Conservation (phyloP, 2,113 vertebrate species). For the Potamarius usumacintae region DNA sequence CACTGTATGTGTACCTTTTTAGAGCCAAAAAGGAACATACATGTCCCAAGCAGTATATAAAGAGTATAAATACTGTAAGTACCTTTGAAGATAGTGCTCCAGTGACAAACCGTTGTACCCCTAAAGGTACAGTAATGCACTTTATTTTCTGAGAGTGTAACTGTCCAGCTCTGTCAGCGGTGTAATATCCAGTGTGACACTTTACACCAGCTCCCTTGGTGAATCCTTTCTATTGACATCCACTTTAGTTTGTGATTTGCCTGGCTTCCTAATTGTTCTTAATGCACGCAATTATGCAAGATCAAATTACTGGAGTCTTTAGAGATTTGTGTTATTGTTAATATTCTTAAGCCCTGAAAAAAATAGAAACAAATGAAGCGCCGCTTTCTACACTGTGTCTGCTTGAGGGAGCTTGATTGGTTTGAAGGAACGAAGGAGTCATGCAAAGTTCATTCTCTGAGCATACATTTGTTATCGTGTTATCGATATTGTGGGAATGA, state of each 20-base stretch:
- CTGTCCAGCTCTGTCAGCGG: neutral
- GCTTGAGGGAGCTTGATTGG: neutral
- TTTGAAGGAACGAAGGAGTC: neutral
- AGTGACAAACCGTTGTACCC: no score
- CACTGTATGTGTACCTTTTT: no score
- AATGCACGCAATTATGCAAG: conserved; percentile 6
- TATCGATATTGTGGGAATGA: neutral
- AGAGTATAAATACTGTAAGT: no score
- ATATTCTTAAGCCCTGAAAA: conserved; percentile 4
- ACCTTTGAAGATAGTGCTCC: no score
- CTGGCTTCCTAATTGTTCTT: conserved; percentile 4
- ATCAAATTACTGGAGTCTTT: conserved; percentile 16
- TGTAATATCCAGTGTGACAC: neutral
- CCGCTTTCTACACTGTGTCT: neutral
- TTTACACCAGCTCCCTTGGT: neutral
- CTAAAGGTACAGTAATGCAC: no score
- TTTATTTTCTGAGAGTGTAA: no score
- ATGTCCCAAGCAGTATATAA: no score
- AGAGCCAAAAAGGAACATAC: no score
- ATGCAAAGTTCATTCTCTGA: neutral
- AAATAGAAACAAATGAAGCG: neutral
- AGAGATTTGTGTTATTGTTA: conserved; percentile 12
- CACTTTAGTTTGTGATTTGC: neutral
- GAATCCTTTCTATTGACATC: neutral
- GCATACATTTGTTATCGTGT: neutral